Conservation (phyloP, 2,888 invertebrate species). For the Pantelozetes paolii region DNA sequence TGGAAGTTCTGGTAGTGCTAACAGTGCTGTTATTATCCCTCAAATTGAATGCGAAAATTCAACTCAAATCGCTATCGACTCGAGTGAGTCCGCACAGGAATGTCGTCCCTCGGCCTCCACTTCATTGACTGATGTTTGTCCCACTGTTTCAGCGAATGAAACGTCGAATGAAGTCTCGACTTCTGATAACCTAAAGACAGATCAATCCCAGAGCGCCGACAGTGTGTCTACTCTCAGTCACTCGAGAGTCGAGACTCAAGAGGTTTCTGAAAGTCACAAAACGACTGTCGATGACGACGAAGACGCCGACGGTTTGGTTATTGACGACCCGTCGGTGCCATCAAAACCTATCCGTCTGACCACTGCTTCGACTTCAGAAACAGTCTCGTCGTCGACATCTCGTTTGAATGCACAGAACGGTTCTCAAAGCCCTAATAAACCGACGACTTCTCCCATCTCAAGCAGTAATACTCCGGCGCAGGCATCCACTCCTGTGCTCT, state of each 20-base stretch:
- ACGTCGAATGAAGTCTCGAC: conserved; percentile 11
- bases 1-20: not conserved
- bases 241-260: conserved; percentile 37
- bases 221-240: not conserved
- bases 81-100: not conserved
- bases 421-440: conserved; percentile 42
- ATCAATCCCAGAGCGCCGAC: not conserved
- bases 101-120: not conserved
- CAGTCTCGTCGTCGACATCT: conserved; percentile 43
- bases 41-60: conserved; percentile 18
- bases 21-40: no score
- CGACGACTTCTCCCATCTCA: conserved; percentile 43
- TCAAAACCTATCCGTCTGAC: conserved; percentile 26
- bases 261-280: conserved; percentile 41
- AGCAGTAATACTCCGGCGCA: conserved; percentile 43
- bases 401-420: conserved; percentile 39
- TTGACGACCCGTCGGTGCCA: conserved; percentile 51
- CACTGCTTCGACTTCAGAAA: not conserved
- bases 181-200: not conserved
- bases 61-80: not conserved
- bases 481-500: conserved; percentile 42
- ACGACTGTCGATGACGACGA: conserved; percentile 47
- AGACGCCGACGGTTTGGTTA: conserved; percentile 53
- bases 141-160: conserved; percentile 1
- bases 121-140: not conserved